phyloP scores from a whole-genome alignment of 2,113 vertebrate genomes.

The Nymphicus hollandicus region DNA sequence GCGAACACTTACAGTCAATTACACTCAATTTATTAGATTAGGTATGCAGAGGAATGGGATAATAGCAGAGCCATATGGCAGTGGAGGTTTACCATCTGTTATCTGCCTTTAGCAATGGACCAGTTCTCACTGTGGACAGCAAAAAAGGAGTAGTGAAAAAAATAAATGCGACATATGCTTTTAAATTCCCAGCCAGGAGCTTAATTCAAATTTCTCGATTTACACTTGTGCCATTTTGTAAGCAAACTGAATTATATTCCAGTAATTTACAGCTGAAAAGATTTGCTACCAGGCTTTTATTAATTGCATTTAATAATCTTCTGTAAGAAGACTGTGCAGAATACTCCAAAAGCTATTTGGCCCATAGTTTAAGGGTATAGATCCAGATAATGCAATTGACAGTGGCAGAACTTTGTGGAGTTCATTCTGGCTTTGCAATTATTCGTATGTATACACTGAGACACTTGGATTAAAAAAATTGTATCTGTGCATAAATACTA shows the following conservation, averaged over 20 bases:
- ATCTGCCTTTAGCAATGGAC: conserved; percentile 25
- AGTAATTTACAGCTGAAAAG: not conserved
- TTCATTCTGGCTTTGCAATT: not conserved
- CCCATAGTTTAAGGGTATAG: not conserved
- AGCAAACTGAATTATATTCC: not conserved
- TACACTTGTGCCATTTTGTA: not conserved
- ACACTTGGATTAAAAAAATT: not conserved
- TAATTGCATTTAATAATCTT: conserved; percentile 17
- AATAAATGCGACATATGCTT: not conserved
- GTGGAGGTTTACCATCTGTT: conserved; percentile 30
- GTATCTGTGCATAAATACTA: not conserved
- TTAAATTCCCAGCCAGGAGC: not conserved
- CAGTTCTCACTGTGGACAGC: not conserved
- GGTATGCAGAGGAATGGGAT: conserved; percentile 15
- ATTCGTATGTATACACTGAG: not conserved
- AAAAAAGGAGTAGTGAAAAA: not conserved
- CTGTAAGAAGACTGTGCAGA: not conserved
- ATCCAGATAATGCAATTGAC: not conserved
- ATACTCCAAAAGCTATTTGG: not conserved
- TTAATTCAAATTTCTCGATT: not conserved
- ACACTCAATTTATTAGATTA: conserved; percentile 41
- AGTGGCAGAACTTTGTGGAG: not conserved
- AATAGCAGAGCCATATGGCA: conserved; percentile 47
- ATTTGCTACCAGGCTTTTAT: not conserved
- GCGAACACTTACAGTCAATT: conserved; percentile 39